Evolutionary conservation across 1,140 invertebrate genomes (phyloP).

Genomic region (Euwallacea fornicatus): DNA sequence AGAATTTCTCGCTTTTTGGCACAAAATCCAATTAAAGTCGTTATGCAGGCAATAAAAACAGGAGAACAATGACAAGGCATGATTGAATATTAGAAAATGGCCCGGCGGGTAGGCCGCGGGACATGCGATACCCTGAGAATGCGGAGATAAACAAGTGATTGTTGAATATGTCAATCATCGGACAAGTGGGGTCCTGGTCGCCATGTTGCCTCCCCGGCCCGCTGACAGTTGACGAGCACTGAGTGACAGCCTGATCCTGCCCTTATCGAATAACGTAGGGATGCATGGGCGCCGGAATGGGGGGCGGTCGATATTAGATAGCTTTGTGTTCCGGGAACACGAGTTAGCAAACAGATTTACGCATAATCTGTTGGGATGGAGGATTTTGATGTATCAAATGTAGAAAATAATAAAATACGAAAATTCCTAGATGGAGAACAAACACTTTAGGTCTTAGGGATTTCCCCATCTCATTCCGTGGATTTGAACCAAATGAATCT

Average conservation of each 20-base stretch:
- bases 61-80: conserved; percentile 34
- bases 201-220: conserved; percentile 44
- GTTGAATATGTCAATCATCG: conserved; percentile 50
- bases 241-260: conserved; percentile 45
- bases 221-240: conserved; percentile 48
- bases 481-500: too few relatives aligned
- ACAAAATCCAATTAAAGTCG: conserved; percentile 9
- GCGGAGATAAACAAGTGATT: conserved; percentile 48
- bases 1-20: too few relatives aligned
- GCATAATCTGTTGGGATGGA: too few relatives aligned
- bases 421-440: too few relatives aligned
- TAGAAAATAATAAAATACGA: too few relatives aligned
- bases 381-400: too few relatives aligned
- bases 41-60: conserved; percentile 18
- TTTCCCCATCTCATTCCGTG: too few relatives aligned
- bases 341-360: too few relatives aligned
- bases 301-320: conserved; percentile 11
- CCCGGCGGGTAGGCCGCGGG: conserved; percentile 29
- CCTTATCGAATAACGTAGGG: conserved; percentile 45
- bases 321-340: not conserved
- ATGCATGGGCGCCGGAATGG: not conserved
- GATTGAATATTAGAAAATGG: conserved; percentile 43
- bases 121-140: conserved; percentile 47
- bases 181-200: conserved; percentile 47
- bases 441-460: too few relatives aligned